These are phyloP conservation scores for Raphicerus campestris DNA, from an alignment of 2,113 vertebrate genomes.

Conservation along the genomic window DNA sequence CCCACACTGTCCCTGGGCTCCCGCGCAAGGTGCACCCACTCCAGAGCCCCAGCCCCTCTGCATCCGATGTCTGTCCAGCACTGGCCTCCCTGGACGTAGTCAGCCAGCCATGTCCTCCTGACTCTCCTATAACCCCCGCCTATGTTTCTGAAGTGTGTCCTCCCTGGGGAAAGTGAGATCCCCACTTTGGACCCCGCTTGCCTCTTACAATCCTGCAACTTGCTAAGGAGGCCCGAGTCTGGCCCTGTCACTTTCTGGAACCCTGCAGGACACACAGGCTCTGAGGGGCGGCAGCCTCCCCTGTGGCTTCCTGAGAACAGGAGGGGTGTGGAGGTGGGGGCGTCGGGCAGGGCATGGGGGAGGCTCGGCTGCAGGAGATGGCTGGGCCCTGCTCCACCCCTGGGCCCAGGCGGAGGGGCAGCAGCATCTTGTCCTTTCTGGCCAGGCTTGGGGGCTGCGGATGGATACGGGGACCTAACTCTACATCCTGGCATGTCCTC, in stretches of 20 bases:
- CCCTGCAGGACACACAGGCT: not conserved
- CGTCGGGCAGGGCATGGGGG: too few relatives aligned
- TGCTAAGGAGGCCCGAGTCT: not conserved
- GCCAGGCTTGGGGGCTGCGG: too few relatives aligned
- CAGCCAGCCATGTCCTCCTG: not conserved
- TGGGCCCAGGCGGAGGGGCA: not conserved
- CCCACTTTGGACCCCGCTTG: not conserved
- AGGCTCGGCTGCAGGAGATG: not conserved
- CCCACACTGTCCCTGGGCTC: fast-evolving
- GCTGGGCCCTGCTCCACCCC: too few relatives aligned
- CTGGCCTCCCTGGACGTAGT: not conserved
- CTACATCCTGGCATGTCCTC: not conserved
- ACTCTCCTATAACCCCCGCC: too few relatives aligned
- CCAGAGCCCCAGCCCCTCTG: not conserved
- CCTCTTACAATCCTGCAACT: not conserved
- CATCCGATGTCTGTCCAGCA: not conserved
- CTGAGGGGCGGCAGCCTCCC: not conserved
- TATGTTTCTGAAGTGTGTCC: not conserved
- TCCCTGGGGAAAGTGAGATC: not conserved
- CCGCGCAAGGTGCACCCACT: fast-evolving
- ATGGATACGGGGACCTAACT: not conserved
- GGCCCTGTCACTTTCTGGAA: not conserved
- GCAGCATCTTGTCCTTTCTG: too few relatives aligned
- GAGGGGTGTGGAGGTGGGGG: not conserved
- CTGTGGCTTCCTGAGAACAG: not conserved